Base-by-base conservation (phyloP, 1,140 invertebrate genomes). In the Bombyx mandarina region DNA sequence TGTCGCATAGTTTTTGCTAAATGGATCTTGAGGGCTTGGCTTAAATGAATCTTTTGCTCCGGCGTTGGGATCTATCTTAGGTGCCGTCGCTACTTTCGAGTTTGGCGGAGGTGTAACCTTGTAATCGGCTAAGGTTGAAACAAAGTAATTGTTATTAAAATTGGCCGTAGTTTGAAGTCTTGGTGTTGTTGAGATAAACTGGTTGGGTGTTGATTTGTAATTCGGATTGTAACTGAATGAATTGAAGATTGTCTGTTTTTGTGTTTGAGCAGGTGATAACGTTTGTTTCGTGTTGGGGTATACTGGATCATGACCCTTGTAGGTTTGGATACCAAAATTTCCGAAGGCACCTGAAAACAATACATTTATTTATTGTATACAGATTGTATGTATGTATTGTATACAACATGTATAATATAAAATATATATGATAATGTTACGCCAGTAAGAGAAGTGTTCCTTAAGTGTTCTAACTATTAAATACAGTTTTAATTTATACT, bases 21-120 rank as follows among this genome's bases (percentile, higher is more conserved):
- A 82, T 5, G 82, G 86, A 77, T 89, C 88, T 60, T 84, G 79
- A 6, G 81, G 84, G 57, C 86, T 89, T 2, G 88, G 75, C 54
- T 88, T 88, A 57, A 89, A 89, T 7, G 56, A 57, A 7, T 63
- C 67, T 67, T 84, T 84, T 26, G 60, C 64, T 50, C 70, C 72
- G 48, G 71, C 67, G 52, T 85, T 84, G 10, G 82, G 80, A 60
- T 87, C 84, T 35, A 84, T 78, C 56, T 87, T 85, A n/a, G 71
- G 66, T 7, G 69, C 66, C 6, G 63, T 53, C 10, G 71, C 68
- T 22, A 72, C 56, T 65, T 87, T 87, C 6, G 79, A 72, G 54
- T 71, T 67, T 18, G 69, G 82, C 6, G 77, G 80, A 35, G 75
- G 75, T 18, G 65, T 63, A 55, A 73, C 71, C 45, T 77, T 81